These are phyloP conservation scores for Margaritifera margaritifera DNA, from an alignment of 2,888 invertebrate species.

Conservation along the genomic window DNA sequence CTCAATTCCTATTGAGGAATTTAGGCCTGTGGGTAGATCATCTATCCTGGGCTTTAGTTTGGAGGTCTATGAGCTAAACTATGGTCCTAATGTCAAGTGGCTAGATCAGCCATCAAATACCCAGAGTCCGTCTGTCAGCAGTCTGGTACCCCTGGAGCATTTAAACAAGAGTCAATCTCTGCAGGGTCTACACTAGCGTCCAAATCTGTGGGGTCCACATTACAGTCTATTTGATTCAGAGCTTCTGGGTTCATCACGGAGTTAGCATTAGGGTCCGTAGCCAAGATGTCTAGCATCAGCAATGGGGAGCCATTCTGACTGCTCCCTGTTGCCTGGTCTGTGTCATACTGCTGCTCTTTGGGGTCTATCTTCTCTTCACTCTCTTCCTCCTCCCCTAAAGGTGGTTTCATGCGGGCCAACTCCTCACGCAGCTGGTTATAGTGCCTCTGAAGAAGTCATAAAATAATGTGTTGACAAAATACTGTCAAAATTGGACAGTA, in stretches of 20 bases:
- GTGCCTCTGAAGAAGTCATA: slow-evolving; percentile 79
- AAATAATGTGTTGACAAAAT: neutral
- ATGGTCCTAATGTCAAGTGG: too few relatives aligned
- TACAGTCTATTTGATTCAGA: neutral
- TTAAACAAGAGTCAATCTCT: too few relatives aligned
- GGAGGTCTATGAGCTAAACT: too few relatives aligned
- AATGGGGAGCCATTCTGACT: slow-evolving; percentile 5
- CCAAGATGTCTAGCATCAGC: slow-evolving; percentile 18
- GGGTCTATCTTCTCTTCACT: slow-evolving; percentile 51
- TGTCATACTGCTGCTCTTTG: slow-evolving; percentile 54
- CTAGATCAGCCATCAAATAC: too few relatives aligned
- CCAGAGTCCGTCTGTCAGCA: too few relatives aligned
- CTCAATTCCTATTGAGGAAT: too few relatives aligned
- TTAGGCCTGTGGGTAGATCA: too few relatives aligned
- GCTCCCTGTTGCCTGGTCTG: slow-evolving; percentile 41
- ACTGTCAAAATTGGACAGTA: too few relatives aligned
- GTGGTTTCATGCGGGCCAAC: slow-evolving; percentile 86
- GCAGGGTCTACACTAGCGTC: too few relatives aligned
- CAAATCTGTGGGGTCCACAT: too few relatives aligned
- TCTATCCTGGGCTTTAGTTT: too few relatives aligned
- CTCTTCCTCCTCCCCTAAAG: slow-evolving; percentile 71
- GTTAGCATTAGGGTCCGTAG: slow-evolving; percentile 30
- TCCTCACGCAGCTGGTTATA: slow-evolving; percentile 89
- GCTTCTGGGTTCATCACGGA: slow-evolving; percentile 21
- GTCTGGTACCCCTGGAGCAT: too few relatives aligned